Evolutionary conservation across 2,797 vertebrate genomes (phyloP).

Genomic region (Pelodytes ibericus): DNA sequence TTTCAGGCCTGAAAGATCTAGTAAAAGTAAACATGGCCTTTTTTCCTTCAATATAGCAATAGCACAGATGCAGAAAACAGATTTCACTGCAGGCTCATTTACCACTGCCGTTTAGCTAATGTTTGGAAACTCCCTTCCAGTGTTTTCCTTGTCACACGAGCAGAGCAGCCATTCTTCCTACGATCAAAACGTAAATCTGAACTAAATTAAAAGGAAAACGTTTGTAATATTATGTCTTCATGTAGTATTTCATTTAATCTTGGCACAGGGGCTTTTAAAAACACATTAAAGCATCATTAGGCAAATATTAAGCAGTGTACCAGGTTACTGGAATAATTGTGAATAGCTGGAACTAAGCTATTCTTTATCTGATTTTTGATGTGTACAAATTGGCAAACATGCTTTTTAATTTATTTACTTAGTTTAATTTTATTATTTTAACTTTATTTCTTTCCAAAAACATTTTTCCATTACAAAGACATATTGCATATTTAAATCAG

Average conservation of each 20-base stretch:
- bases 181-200: conserved; percentile 5
- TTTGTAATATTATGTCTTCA: conserved; percentile 5
- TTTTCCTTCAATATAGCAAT: no score
- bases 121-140: conserved; percentile 19
- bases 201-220: conserved; percentile 27
- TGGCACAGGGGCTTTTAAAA: conserved; percentile 10
- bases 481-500: no score
- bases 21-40: no score
- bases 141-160: conserved; percentile 15
- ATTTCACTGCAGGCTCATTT: conserved; percentile 6
- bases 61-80: neutral
- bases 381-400: neutral
- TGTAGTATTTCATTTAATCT: conserved; percentile 15
- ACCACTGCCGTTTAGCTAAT: neutral
- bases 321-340: conserved; percentile 7
- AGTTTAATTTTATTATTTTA: no score
- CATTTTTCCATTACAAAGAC: no score
- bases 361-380: neutral
- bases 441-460: no score
- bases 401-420: neutral
- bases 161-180: neutral
- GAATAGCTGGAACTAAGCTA: neutral
- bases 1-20: no score
- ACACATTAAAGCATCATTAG: conserved; percentile 33
- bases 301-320: conserved; percentile 8